Percentiles rank a stretch among this genome's conserved stretches.
Evolutionary conservation across 2,797 vertebrate genomes (phyloP).

Genomic region (Leptoclinus maculatus): DNA sequence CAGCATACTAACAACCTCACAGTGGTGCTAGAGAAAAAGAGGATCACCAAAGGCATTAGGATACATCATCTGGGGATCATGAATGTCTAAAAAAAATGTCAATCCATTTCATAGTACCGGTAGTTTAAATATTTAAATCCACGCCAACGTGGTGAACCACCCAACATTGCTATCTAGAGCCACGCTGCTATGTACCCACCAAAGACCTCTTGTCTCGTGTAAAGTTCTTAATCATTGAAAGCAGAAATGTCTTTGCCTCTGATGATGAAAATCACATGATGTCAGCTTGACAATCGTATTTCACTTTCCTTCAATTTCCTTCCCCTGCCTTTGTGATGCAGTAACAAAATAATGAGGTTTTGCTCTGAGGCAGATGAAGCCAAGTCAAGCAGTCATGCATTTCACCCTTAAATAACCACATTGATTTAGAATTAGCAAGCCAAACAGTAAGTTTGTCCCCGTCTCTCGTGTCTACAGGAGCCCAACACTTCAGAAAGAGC

Average conservation of each 20-base stretch:
- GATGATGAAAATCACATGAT: conserved; percentile 26
- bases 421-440: conserved; percentile 67
- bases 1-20: background rate
- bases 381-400: conserved; percentile 50
- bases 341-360: conserved; percentile 51
- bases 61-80: background rate
- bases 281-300: conserved; percentile 21
- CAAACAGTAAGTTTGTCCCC: conserved; percentile 46
- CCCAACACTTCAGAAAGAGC: conserved; percentile 54
- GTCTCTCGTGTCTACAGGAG: conserved; percentile 46
- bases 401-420: conserved; percentile 62
- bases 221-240: conserved; percentile 2
- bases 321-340: conserved; percentile 1
- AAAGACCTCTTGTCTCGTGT: background rate
- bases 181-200: background rate
- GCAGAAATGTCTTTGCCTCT: conserved; percentile 1
- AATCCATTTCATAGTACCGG: background rate
- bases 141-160: background rate
- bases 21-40: background rate
- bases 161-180: too few species aligned
- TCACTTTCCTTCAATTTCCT: conserved; percentile 19
- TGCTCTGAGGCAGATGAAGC: conserved; percentile 42
- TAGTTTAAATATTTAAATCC: background rate
- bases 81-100: background rate
- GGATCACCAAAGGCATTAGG: background rate